Evolutionary conservation across 1,140 invertebrate genomes (phyloP).

Genomic region (Brachionus calyciflorus): DNA sequence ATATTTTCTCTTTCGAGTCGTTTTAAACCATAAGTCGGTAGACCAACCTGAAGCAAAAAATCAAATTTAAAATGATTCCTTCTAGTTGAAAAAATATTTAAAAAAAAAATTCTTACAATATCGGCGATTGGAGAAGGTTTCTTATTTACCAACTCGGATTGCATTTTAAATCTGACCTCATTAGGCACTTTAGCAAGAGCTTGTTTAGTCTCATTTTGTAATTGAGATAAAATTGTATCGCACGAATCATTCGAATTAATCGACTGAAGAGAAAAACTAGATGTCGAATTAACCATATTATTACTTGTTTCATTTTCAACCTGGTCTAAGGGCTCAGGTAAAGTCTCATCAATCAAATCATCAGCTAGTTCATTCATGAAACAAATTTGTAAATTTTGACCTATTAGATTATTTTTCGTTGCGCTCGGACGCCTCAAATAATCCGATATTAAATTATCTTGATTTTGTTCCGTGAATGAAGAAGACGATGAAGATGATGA

Average conservation of each 20-base stretch:
- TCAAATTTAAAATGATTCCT: conserved; percentile 31
- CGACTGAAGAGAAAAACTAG: neutral
- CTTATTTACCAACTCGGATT: conserved; percentile 54
- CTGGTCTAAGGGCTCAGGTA: neutral
- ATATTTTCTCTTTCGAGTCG: conserved; percentile 74
- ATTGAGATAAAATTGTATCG: conserved; percentile 14
- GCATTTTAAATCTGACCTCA: conserved; percentile 11
- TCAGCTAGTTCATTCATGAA: conserved; percentile 89
- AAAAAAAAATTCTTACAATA: conserved; percentile 53
- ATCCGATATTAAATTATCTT: conserved; percentile 17
- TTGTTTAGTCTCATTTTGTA: conserved; percentile 12
- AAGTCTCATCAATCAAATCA: conserved; percentile 59
- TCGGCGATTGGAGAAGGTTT: conserved; percentile 69
- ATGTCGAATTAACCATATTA: neutral
- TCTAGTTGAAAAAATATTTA: neutral
- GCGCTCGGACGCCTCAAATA: conserved; percentile 7
- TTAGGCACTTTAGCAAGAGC: neutral
- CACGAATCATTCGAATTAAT: conserved; percentile 22
- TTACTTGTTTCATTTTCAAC: neutral
- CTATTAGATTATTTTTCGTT: conserved; percentile 4
- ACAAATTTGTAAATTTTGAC: conserved; percentile 87
- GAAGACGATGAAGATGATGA: conserved; percentile 61
- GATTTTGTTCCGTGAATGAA: neutral
- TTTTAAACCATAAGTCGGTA: conserved; percentile 72
- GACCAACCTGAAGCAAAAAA: conserved; percentile 68